These are phyloP conservation scores for Rhingia campestris DNA, from an alignment of 2,888 invertebrate genomes.

Conservation along the genomic window DNA sequence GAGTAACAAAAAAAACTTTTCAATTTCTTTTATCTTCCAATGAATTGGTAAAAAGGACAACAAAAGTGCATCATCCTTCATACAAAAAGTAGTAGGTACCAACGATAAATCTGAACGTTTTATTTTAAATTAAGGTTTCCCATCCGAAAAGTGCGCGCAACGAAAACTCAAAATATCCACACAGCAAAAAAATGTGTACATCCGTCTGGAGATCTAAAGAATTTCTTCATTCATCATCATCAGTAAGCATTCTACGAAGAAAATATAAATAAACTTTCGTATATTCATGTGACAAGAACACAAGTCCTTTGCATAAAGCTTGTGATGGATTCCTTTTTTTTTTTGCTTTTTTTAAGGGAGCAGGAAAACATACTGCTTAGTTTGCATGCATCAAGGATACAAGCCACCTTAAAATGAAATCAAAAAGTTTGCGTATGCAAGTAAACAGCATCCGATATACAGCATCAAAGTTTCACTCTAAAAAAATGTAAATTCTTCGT, in stretches of 20 bases:
- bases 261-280: background rate
- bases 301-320: slow-evolving; percentile 1
- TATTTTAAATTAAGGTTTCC: background rate
- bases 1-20: background rate
- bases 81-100: background rate
- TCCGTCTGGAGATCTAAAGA: background rate
- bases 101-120: background rate
- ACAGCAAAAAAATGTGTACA: background rate
- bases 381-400: slow-evolving; percentile 15
- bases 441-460: slow-evolving; percentile 9
- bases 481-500: slow-evolving; percentile 8
- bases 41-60: background rate
- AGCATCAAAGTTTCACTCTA: slow-evolving; percentile 31
- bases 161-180: background rate
- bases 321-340: background rate
- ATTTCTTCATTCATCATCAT: slow-evolving; percentile 28
- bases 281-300: slow-evolving; percentile 20
- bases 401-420: slow-evolving; percentile 24
- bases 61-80: background rate
- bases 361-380: background rate
- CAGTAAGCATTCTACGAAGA: background rate
- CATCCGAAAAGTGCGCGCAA: background rate
- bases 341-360: slow-evolving; percentile 13
- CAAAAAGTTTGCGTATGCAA: slow-evolving; percentile 40
- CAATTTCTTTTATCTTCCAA: background rate